Evolutionary conservation across 2,888 invertebrate genomes (phyloP).

Genomic region (Mylabris sibirica): DNA sequence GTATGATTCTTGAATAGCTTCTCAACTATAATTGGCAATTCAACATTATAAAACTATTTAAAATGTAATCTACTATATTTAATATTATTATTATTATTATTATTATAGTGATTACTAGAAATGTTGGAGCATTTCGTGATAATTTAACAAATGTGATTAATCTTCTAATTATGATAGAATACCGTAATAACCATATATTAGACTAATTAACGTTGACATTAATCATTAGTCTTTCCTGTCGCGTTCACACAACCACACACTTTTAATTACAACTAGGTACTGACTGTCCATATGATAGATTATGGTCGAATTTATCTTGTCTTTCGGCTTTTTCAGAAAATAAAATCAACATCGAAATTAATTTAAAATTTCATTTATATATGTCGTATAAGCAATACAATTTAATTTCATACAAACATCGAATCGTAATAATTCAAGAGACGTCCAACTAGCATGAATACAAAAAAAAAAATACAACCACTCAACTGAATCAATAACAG

Average conservation of each 20-base stretch:
- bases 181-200: background rate
- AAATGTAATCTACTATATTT: background rate
- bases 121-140: background rate
- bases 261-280: background rate
- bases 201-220: conserved; percentile 6
- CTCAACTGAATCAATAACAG: background rate
- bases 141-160: conserved; percentile 5
- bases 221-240: background rate
- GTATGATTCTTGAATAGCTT: background rate
- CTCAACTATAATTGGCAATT: background rate
- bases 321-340: background rate
- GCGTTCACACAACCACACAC: no score
- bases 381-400: background rate
- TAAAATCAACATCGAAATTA: background rate
- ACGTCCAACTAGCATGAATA: background rate
- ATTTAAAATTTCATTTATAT: conserved; percentile 4
- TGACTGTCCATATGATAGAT: background rate
- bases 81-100: no score
- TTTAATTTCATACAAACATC: background rate
- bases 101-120: background rate
- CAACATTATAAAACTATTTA: background rate
- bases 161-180: conserved; percentile 2
- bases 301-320: background rate
- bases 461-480: background rate
- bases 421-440: background rate